Percentiles rank a stretch among this genome's conserved stretches.
These are phyloP conservation scores for Drosophila lacteicornis DNA, from an alignment of 1,140 invertebrate species.

Conservation along the genomic window DNA sequence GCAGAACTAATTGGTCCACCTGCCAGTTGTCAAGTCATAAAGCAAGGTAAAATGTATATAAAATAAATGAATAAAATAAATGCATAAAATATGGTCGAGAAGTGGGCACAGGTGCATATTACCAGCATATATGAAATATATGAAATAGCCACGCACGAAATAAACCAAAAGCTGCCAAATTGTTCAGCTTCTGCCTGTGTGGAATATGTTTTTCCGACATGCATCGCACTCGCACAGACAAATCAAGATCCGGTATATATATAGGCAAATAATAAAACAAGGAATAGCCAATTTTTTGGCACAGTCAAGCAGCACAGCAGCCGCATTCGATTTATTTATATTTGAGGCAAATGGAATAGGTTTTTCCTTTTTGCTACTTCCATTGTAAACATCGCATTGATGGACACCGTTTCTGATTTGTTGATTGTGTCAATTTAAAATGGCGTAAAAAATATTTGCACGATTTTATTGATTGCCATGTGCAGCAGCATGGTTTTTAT, in stretches of 20 bases:
- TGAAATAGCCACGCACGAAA: constrained; percentile 28
- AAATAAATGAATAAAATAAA: constrained; percentile 48
- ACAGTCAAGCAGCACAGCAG: constrained; percentile 30
- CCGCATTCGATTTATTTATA: constrained; percentile 31
- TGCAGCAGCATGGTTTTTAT: constrained; percentile 17
- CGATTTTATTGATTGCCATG: constrained; percentile 63
- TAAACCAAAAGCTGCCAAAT: constrained; percentile 28
- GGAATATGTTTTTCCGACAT: constrained; percentile 21
- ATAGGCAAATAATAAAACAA: constrained; percentile 26
- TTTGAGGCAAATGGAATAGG: constrained; percentile 21
- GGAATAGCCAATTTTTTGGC: constrained; percentile 42
- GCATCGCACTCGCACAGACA: constrained; percentile 9
- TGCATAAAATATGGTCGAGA: constrained; percentile 47
- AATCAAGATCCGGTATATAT: constrained; percentile 17
- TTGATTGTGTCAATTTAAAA: constrained; percentile 73
- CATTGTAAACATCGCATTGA: constrained; percentile 59
- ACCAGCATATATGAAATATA: constrained; percentile 19
- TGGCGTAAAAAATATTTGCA: constrained; percentile 57
- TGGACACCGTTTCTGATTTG: constrained; percentile 71
- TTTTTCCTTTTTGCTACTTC: constrained; percentile 13
- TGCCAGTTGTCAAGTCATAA: constrained; percentile 64
- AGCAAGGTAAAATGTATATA: constrained; percentile 33
- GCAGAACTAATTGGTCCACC: constrained; percentile 60
- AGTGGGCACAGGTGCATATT: constrained; percentile 59
- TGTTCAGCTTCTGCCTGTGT: constrained; percentile 9